Percentiles rank a stretch among this genome's conserved stretches.
Evolutionary conservation across 1,140 invertebrate genomes (phyloP).

Genomic region (Neomicropteryx cornuta): DNA sequence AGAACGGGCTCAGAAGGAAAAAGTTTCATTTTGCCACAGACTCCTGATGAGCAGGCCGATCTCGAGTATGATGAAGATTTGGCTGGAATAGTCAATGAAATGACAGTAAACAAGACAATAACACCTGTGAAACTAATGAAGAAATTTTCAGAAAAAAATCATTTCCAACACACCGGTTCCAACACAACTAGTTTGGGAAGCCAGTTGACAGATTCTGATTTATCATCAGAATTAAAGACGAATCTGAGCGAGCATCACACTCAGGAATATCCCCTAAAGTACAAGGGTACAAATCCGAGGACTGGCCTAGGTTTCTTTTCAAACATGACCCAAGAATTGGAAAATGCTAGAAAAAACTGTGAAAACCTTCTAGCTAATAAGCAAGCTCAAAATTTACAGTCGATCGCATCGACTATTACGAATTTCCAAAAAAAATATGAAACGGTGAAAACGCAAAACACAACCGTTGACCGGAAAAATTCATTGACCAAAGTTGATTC

Average conservation of each 20-base stretch:
- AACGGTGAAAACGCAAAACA: conserved; percentile 29
- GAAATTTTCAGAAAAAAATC: conserved; percentile 1
- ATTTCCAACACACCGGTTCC: too few relatives aligned
- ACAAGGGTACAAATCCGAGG: not conserved
- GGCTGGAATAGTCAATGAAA: conserved; percentile 43
- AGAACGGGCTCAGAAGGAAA: conserved; percentile 34
- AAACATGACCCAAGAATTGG: conserved; percentile 38
- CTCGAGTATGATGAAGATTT: conserved; percentile 52
- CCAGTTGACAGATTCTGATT: too few relatives aligned
- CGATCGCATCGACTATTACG: conserved; percentile 37
- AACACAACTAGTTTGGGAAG: too few relatives aligned
- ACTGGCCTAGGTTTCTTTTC: conserved; percentile 28
- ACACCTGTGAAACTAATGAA: conserved; percentile 43
- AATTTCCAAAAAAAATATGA: conserved; percentile 41
- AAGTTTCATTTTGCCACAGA: conserved; percentile 39
- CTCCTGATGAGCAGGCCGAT: conserved; percentile 57
- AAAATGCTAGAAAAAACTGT: conserved; percentile 38
- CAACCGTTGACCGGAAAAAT: too few relatives aligned
- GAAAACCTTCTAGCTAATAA: conserved; percentile 34
- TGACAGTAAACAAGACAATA: conserved; percentile 49
- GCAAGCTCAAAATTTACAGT: conserved; percentile 32
- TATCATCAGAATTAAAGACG: too few relatives aligned
- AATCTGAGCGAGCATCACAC: too few relatives aligned
- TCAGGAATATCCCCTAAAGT: not conserved
- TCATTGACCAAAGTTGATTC: conserved; percentile 32